Base-by-base conservation (phyloP, 1,140 invertebrate genomes). In the Belonocnema kinseyi region DNA sequence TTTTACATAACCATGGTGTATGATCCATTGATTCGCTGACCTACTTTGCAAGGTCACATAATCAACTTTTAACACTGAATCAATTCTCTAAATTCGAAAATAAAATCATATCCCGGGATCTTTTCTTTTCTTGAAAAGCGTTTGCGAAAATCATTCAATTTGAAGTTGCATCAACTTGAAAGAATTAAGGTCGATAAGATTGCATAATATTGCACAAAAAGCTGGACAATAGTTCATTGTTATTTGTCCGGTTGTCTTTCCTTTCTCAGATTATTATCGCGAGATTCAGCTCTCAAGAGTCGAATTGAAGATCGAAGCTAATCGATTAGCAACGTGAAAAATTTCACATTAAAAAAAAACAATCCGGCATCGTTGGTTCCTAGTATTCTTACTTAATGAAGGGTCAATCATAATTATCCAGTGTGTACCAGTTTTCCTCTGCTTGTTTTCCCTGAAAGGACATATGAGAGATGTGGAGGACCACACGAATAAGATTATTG, bases 401-500 rank as follows among this genome's bases (percentile, higher is more conserved):
- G 10, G 40, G 40, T 46, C 2, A 46, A 1, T 1, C 40, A 10
- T 10, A 46, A 54, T 54, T 54, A 19, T 54, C 53, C 53, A 8
- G n/a, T 26, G 12, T 66, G 13, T 66, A 33, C 33, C 11, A 33
- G 13, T 66, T 33, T 66, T 1, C 12, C 21, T 66, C 14, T 66
- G 16, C 21, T 33, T 33, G 58, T 33, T 66, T 33, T 33, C 58
- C 58, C 40, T 66, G 58, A 66, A 66, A 66, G 58, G 58, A 66
- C 58, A 66, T 10, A 66, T 16, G 58, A 66, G 61, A 16, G 74
- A 82, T 74, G 72, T 73, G 17, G 85, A 88, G 85, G 85, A 85
- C 84, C 82, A 86, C 83, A 86, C 81, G 83, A 83, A 85, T 78
- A 80, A 82, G 84, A 87, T 85, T 75, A 80, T 89, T 89, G 82